These are phyloP conservation scores for Vesta saturnalis DNA, from an alignment of 2,888 invertebrate genomes.

Conservation along the genomic window DNA sequence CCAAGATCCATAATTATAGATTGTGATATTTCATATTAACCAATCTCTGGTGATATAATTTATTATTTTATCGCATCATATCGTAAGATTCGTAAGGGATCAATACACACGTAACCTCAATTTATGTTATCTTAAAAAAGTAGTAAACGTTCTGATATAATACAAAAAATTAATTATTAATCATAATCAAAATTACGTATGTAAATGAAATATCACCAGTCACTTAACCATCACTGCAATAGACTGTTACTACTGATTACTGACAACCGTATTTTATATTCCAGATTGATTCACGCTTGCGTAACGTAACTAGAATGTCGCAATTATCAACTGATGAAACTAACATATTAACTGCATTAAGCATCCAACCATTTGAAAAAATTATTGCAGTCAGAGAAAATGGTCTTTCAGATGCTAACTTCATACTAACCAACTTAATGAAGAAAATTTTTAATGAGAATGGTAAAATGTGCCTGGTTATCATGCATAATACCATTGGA, in stretches of 20 bases:
- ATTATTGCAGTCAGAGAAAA: conserved; percentile 76
- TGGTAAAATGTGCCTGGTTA: conserved; percentile 69
- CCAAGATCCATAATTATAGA: not conserved
- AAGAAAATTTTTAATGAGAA: conserved; percentile 73
- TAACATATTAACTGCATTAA: conserved; percentile 68
- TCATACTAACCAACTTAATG: conserved; percentile 74
- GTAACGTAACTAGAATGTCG: not conserved
- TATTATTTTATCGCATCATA: not conserved
- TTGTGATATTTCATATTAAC: too few species aligned
- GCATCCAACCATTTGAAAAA: conserved; percentile 70
- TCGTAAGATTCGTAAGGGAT: not conserved
- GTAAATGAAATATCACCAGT: conserved; percentile 3
- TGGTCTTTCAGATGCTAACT: conserved; percentile 76
- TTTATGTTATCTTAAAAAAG: not conserved
- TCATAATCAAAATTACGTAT: not conserved
- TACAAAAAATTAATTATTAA: not conserved
- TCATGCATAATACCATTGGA: conserved; percentile 75
- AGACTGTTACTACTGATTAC: too few species aligned
- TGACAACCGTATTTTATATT: not conserved
- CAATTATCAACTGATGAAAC: not conserved
- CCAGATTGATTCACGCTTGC: conserved; percentile 7
- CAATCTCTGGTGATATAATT: conserved; percentile 9
- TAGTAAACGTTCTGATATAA: too few species aligned
- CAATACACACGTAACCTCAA: conserved; percentile 7
- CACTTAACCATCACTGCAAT: not conserved